Conservation (phyloP, 2,113 vertebrate species). For the Harpagus bidentatus region DNA sequence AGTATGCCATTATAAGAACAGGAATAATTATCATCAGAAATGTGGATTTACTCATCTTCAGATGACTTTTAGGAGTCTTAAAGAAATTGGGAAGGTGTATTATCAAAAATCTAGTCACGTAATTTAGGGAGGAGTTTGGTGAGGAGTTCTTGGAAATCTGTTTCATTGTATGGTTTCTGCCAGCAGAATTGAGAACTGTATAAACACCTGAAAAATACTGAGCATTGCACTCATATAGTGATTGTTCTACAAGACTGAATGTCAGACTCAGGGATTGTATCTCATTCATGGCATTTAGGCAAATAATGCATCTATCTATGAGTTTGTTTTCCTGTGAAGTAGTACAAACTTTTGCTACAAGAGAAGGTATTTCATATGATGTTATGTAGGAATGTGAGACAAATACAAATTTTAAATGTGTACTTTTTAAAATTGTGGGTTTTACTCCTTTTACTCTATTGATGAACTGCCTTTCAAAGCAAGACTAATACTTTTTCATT, state of each 20-base stretch:
- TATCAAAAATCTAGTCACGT: background rate
- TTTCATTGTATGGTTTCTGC: background rate
- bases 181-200: background rate
- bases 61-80: background rate
- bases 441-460: background rate
- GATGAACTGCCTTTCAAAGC: background rate
- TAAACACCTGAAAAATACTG: background rate
- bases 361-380: background rate
- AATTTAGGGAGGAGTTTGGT: background rate
- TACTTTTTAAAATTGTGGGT: background rate
- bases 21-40: background rate
- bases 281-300: background rate
- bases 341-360: background rate
- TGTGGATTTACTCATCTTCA: background rate
- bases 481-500: slow-evolving; percentile 5
- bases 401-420: background rate
- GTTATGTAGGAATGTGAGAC: background rate
- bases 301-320: background rate
- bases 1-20: background rate
- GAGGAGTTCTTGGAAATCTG: background rate
- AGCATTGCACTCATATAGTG: background rate
- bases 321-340: background rate
- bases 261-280: background rate
- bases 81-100: background rate
- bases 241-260: background rate